Base-by-base conservation (phyloP, 2,888 invertebrate genomes). In the Strigamia maritima region DNA sequence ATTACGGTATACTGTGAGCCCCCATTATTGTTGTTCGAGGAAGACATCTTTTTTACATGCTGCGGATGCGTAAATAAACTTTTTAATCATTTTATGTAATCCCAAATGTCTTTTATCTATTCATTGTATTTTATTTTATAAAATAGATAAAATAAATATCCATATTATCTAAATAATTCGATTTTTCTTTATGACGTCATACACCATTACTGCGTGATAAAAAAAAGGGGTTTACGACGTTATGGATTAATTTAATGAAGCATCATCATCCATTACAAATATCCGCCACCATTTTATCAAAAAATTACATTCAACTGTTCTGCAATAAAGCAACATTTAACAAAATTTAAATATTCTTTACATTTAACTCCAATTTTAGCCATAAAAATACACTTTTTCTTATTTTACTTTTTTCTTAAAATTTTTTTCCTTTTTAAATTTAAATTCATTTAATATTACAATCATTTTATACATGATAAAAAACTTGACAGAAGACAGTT, bases 391-490 rank as follows among this genome's bases (percentile, higher is more conserved):
- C 28, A 49, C 6, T 19, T 49, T n/a, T n/a, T n/a, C n/a, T n/a
- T n/a, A n/a, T n/a, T n/a, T n/a, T n/a, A n/a, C n/a, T n/a, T n/a
- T n/a, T n/a, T n/a, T 19, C 19, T 49, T 6, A 49, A 49, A n/a
- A n/a, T n/a, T 49, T 49, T 49, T 19, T 31, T 7, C 31, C 31
- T 2, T 44, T 19, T 49, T 16, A 49, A 40, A 14, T 49, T 49
- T 19, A 19, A 2, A 19, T 49, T 49, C 49, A n/a, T 16, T 24
- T 65, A 65, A 65, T 65, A 26, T 65, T 65, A 65, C 65, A 65
- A 60, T 65, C 28, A 65, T 65, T 65, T 65, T 65, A 31, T 65
- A 65, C 65, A 65, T 65, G 65, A 65, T 65, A 65, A 65, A 60
- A 49, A 12, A 60, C 65, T 65, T 3, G 65, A 65, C 65, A 65